Conservation (phyloP, 2,113 vertebrate species). For the Channa maculata region DNA sequence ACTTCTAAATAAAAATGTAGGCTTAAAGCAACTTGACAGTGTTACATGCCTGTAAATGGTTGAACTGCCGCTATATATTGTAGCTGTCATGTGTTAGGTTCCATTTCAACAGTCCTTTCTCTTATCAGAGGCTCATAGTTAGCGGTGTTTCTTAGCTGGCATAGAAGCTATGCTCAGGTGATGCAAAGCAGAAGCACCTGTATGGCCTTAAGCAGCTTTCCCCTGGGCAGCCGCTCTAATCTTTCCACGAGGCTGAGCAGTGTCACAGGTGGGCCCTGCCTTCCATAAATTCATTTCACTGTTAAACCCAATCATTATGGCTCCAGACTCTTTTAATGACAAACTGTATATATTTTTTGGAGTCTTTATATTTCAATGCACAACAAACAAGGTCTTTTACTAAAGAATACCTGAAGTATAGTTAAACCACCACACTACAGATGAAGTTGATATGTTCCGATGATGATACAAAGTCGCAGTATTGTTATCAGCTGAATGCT, state of each 20-base stretch:
- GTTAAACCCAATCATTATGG: background rate
- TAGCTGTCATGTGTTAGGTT: background rate
- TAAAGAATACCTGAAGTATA: background rate
- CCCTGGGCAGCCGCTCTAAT: conserved; percentile 65
- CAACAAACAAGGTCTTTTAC: background rate
- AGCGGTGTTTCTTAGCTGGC: conserved; percentile 25
- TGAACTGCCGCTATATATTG: background rate
- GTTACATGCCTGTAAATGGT: no score
- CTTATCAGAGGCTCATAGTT: background rate
- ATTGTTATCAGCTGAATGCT: background rate
- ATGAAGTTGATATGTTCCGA: background rate
- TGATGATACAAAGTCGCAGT: background rate
- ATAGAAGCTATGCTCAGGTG: conserved; percentile 39
- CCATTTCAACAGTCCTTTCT: background rate
- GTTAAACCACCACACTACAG: background rate
- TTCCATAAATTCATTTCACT: background rate
- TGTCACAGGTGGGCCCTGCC: conserved; percentile 19
- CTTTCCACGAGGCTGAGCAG: conserved; percentile 38
- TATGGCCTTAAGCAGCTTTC: conserved; percentile 74
- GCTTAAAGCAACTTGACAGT: no score
- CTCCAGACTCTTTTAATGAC: background rate
- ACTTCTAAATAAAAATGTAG: background rate
- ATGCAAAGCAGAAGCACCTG: conserved; percentile 59
- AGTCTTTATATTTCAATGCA: background rate
- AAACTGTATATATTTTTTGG: background rate